A percentile compares a stretch with the other conserved stretches of the same genome.
Evolutionary conservation across 2,888 invertebrate genomes (phyloP).

Genomic region (Thelaira solivaga): DNA sequence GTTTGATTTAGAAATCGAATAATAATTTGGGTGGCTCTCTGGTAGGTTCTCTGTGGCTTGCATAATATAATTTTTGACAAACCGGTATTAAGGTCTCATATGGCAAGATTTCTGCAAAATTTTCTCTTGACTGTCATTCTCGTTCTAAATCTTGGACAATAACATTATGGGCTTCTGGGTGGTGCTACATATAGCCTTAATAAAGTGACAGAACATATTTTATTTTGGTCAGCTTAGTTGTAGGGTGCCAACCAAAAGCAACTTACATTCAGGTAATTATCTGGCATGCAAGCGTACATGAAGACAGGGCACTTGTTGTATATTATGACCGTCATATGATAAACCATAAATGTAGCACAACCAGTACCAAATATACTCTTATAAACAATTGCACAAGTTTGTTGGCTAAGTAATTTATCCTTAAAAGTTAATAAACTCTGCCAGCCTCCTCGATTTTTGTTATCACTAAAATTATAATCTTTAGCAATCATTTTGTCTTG

Average conservation of each 20-base stretch:
- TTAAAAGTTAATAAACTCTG: conserved; percentile 60
- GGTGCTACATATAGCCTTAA: too few relatives aligned
- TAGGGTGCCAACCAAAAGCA: not conserved
- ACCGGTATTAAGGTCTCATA: too few relatives aligned
- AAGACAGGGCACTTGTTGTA: conserved; percentile 35
- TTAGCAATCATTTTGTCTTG: conserved; percentile 50
- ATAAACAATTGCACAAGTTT: conserved; percentile 28
- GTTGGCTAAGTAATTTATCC: conserved; percentile 49
- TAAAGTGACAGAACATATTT: too few relatives aligned
- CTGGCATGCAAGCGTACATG: conserved; percentile 1
- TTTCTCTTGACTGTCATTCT: too few relatives aligned
- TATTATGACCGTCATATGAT: not conserved
- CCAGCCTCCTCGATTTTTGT: conserved; percentile 53
- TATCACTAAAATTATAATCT: conserved; percentile 59
- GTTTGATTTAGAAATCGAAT: too few relatives aligned
- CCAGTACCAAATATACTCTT: not conserved
- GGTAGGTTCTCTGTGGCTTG: too few relatives aligned
- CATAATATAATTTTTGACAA: too few relatives aligned
- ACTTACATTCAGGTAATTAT: conserved; percentile 38
- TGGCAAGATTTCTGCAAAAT: too few relatives aligned
- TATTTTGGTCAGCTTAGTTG: too few relatives aligned
- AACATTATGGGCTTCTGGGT: too few relatives aligned
- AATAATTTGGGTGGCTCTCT: too few relatives aligned
- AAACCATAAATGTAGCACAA: not conserved
- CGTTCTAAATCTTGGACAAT: too few relatives aligned